Percentiles rank a stretch among this genome's conserved stretches.
phyloP scores from a whole-genome alignment of 2,797 vertebrate species.

The Melanotaenia trifasciata region DNA sequence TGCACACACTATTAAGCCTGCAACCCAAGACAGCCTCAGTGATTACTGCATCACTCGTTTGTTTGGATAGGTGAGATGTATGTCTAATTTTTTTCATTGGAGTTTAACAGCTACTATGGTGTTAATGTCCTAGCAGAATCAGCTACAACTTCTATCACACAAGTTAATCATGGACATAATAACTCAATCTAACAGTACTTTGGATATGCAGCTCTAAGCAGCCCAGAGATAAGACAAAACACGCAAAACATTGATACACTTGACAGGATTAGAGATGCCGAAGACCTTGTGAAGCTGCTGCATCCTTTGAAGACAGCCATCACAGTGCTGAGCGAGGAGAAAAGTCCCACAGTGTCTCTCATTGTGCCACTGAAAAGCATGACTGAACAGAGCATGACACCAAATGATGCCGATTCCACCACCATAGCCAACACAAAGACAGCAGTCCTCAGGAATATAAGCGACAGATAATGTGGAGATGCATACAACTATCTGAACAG shows the following conservation, averaged over 20 bases:
- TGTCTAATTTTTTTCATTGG: background rate
- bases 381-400: background rate
- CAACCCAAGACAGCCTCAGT: background rate
- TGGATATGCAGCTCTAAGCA: background rate
- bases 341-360: background rate
- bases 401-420: background rate
- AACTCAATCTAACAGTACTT: background rate
- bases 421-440: background rate
- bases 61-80: too few relatives aligned
- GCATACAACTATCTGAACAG: background rate
- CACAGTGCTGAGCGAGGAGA: background rate
- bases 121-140: background rate
- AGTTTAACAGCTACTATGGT: background rate
- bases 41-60: background rate
- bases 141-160: background rate
- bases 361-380: background rate
- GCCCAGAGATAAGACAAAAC: background rate
- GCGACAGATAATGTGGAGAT: background rate
- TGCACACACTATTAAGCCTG: background rate
- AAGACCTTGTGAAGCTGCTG: background rate
- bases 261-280: background rate
- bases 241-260: background rate
- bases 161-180: background rate
- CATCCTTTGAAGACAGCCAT: background rate
- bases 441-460: background rate